A percentile compares a stretch with the other conserved stretches of the same genome.
These are phyloP conservation scores for Coendou prehensilis DNA, from an alignment of 2,797 vertebrate genomes.

Conservation along the genomic window DNA sequence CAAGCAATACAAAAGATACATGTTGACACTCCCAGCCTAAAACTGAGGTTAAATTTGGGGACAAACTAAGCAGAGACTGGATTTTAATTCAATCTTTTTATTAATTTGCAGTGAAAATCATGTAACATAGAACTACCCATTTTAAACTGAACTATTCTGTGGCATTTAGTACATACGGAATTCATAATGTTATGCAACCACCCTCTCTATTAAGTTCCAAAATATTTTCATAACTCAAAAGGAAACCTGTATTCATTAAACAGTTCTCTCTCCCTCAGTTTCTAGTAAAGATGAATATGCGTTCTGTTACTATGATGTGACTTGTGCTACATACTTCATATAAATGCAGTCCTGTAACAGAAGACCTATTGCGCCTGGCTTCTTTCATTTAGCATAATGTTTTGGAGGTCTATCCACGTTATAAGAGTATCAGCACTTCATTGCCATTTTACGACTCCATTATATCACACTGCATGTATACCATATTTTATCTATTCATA, in stretches of 20 bases:
- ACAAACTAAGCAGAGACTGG: background rate
- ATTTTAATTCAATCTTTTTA: slow-evolving; percentile 3
- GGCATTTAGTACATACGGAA: background rate
- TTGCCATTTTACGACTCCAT: background rate
- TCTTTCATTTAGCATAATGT: background rate
- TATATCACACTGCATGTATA: background rate
- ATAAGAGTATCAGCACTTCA: background rate
- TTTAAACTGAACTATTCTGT: slow-evolving; percentile 26
- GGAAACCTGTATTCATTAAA: background rate
- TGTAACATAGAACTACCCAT: background rate
- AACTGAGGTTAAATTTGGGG: slow-evolving; percentile 19
- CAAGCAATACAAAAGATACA: slow-evolving; percentile 55
- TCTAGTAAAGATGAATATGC: background rate
- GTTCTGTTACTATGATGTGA: background rate
- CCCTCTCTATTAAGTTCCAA: background rate
- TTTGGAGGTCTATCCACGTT: background rate
- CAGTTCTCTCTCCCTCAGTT: background rate
- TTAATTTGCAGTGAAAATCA: slow-evolving; percentile 20
- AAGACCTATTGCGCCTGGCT: background rate
- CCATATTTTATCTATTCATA: background rate
- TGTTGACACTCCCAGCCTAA: slow-evolving; percentile 37
- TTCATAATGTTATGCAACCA: background rate
- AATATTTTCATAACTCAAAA: slow-evolving; percentile 12
- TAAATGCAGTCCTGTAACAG: background rate
- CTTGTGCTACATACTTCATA: background rate